Base-by-base conservation (phyloP, 2,888 invertebrate genomes). In the Apamea monoglypha region DNA sequence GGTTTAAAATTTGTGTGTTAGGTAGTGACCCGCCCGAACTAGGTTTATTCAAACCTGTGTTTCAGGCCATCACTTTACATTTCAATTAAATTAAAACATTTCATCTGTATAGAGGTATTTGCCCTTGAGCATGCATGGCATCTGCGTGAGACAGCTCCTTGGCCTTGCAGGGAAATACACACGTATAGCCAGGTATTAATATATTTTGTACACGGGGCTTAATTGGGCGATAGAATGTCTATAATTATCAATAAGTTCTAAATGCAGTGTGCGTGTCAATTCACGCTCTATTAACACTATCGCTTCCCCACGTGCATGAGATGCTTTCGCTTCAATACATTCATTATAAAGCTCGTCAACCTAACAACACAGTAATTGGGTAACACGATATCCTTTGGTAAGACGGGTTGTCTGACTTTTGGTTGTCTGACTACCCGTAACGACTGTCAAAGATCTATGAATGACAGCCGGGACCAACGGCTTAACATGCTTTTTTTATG, bases 211-310 rank as follows among this genome's bases (percentile, higher is more conserved):
- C 6, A 56, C 10, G 18, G 53, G 40, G 44, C 50, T 77, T 63
- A 82, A 68, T 78, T 68, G 67, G 40, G 47, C 32, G 29, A 47
- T 78, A 61, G 16, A 78, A 50, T 50, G 10, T 44, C 10, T 50
- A 18, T 50, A 18, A 74, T 71, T 64, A n/a, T 18, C 56, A 32
- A 63, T 67, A 32, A 50, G 32, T 59, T 32, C 59, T 61, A 25
- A 74, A 50, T 71, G 64, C 16, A 63, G 80, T 68, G 67, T 84
- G 64, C 12, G 74, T 63, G 56, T 59, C 8, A 72, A 72, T 78
- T 83, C 68, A 72, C 83, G 72, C 67, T 69, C n/a, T 63, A 67
- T 83, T 76, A 68, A 32, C 78, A 77, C 61, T 63, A 72, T 59
- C 21, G n/a, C 53, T 53, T 53, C 47, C 59, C 50, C 64, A 50